Evolutionary conservation across 2,888 invertebrate genomes (phyloP), one percentile per base, ranked within the genome.

Genomic region (Adelognathus sp.): DNA sequence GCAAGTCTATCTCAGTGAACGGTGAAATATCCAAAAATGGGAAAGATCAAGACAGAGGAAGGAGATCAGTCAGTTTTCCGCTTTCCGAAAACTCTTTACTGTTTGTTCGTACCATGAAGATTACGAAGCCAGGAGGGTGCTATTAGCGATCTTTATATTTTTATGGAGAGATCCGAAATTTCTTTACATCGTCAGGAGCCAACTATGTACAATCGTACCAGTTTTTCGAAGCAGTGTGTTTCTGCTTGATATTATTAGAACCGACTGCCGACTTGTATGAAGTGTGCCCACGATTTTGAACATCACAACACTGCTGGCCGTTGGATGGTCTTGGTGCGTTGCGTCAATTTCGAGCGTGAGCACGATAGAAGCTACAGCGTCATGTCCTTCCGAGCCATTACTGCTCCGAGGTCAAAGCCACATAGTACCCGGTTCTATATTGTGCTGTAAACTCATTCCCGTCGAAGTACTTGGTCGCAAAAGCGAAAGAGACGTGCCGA

Each of bases 361-460:
- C 1, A n/a, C 21, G 11, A n/a, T 9, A 11, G 29, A 56, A 39
- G 11, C 27, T 27, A 1, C 24, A 29, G 9, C 29, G 5, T 24
- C 16, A 31, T 39, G 56, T 39, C 64, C 24, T 41, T 76, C 21
- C 58, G 29, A 50, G 60, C 50, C 64, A 60, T 71, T 71, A 66
- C 18, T 18, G 31, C 9, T 46, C 39, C 33, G 50, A 50, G 66
- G 50, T 52, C 46, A 39, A 58, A 61, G 52, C 39, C 27, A 27
- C 36, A 52, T 61, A 9, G 60, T 39, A 27, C 54, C 16, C 58
- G 27, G 1, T 50, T 54, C 41, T 60, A 54, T 54, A 69, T 56
- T 54, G 60, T n/a, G 54, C 61, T 56, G 72, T 69, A 79, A 79
- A 79, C 61, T 73, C 67, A 46, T 67, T 76, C 56, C 24, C 64